phyloP scores from a whole-genome alignment of 2,888 invertebrate genomes.

The Sympetrum striolatum region DNA sequence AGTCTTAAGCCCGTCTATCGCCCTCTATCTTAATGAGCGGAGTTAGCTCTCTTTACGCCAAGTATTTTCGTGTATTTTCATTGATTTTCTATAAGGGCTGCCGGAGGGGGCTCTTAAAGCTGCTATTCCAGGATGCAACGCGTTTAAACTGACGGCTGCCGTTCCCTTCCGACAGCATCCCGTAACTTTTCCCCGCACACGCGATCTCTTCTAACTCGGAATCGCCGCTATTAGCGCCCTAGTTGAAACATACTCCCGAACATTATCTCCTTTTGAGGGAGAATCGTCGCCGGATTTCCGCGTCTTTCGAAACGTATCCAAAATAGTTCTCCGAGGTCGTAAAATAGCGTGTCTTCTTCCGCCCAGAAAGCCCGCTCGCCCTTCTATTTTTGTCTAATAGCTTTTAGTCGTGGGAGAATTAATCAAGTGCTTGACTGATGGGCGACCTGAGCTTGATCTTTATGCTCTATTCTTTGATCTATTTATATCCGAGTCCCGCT shows the following conservation, averaged over 20 bases:
- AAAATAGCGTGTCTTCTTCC: background rate
- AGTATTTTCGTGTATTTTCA: conserved; percentile 39
- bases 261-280: background rate
- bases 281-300: background rate
- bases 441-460: background rate
- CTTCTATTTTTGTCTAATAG: background rate
- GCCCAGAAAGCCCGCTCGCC: background rate
- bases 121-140: conserved; percentile 25
- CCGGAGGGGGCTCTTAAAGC: conserved; percentile 19
- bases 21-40: background rate
- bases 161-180: background rate
- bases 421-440: background rate
- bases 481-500: background rate
- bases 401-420: background rate
- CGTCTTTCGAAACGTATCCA: background rate
- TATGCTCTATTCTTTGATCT: background rate
- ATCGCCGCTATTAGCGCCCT: background rate
- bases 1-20: background rate
- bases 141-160: conserved; percentile 21
- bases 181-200: background rate
- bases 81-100: conserved; percentile 37
- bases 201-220: background rate
- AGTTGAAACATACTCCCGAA: background rate
- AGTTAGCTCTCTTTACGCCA: background rate
- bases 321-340: background rate